Evolutionary conservation across 2,888 invertebrate species (phyloP), one percentile per base, ranked within the genome.

Genomic region (Teinopalpus imperialis): DNA sequence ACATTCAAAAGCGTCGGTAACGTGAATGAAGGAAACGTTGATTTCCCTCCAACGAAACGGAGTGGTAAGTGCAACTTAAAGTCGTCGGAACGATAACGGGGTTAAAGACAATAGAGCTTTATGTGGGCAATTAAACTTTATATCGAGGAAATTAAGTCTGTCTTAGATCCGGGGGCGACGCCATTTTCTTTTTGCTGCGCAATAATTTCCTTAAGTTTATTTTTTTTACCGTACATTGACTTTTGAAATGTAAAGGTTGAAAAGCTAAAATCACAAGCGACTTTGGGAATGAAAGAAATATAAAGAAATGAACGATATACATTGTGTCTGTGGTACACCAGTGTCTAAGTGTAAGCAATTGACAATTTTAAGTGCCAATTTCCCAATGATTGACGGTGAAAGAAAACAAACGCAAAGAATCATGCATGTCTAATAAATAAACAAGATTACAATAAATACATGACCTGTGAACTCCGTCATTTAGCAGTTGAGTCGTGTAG

Each of bases 101-200:
- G 61, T 62, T 40, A 40, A 31, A 63, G 64, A 77, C 76, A 81
- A 80, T 76, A 69, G 77, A 72, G 68, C 66, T 79, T 81, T 74
- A 79, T 71, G 72, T 63, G 55, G 54, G 61, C 66, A 74, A 80
- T 81, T 74, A 79, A 75, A 76, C 61, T 64, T 66, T 72, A 75
- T 71, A 66, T 61, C 51, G 61, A 72, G 79, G 78, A 78, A 80
- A 81, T 81, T 78, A 80, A 69, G 66, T 62, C 58, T 57, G 61
- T 69, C 70, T 67, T 64, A 62, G 57, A 62, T 66, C 54, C 48
- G 56, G 46, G 59, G 55, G 59, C 54, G 40, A 53, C 52, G 59
- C 56, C 58, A 57, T 56, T 69, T 66, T 58, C 56, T 61, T 65
- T 63, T 61, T 60, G 59, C 59, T 43, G 54, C 54, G 57, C 54